Percentiles rank a stretch among this genome's conserved stretches.
These are phyloP conservation scores for Phrixothrix hirtus DNA, from an alignment of 2,888 invertebrate genomes.

Conservation along the genomic window DNA sequence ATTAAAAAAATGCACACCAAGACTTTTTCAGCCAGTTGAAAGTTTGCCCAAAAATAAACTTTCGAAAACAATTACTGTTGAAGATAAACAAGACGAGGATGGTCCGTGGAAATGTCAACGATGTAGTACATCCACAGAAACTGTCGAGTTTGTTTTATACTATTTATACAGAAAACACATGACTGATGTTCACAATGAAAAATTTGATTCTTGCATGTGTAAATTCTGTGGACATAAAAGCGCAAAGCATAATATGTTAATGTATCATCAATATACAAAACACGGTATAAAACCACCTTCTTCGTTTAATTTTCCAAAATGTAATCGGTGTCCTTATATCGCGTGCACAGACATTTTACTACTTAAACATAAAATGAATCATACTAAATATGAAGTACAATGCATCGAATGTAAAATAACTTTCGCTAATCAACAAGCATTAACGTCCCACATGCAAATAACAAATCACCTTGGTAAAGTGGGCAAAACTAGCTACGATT, in stretches of 20 bases:
- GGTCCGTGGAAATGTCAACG: conserved; percentile 83
- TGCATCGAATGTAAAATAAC: conserved; percentile 63
- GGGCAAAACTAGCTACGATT: conserved; percentile 54
- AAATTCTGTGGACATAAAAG: conserved; percentile 84
- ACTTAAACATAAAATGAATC: conserved; percentile 70
- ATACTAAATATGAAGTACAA: conserved; percentile 59
- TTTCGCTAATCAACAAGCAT: conserved; percentile 55
- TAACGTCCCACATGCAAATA: conserved; percentile 61
- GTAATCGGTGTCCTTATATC: conserved; percentile 74
- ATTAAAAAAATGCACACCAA: conserved; percentile 15
- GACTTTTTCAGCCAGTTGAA: conserved; percentile 11
- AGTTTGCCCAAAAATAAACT: not conserved
- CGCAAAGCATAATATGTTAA: conserved; percentile 70
- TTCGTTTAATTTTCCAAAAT: conserved; percentile 76
- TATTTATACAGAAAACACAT: conserved; percentile 80
- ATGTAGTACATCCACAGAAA: conserved; percentile 69
- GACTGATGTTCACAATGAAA: conserved; percentile 77
- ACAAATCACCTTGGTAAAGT: conserved; percentile 59
- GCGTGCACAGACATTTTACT: conserved; percentile 75
- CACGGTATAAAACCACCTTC: conserved; percentile 73
- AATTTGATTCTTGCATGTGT: conserved; percentile 76
- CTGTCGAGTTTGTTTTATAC: conserved; percentile 73
- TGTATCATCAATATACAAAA: conserved; percentile 79
- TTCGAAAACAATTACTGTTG: conserved; percentile 37
- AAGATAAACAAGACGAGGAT: conserved; percentile 63